phyloP scores from a whole-genome alignment of 2,888 invertebrate genomes.

The Sabellastarte sp. region DNA sequence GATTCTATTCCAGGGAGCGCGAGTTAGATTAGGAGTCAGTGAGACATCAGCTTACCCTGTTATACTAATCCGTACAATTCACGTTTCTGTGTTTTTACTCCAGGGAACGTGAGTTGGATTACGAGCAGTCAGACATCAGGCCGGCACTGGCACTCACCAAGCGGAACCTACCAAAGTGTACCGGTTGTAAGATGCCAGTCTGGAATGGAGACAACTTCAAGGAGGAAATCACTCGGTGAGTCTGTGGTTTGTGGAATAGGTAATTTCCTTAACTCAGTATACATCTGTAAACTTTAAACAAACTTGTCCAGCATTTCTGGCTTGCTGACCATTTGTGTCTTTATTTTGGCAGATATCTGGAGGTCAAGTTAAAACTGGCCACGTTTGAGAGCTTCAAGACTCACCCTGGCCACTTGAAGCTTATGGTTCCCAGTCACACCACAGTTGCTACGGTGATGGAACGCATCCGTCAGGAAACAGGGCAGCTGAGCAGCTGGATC shows the following conservation, averaged over 20 bases:
- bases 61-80: too few species aligned
- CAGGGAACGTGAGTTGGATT: conserved; percentile 38
- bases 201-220: conserved; percentile 29
- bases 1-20: conserved; percentile 29
- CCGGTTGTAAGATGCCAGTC: conserved; percentile 44
- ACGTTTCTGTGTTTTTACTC: neutral
- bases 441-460: conserved; percentile 44
- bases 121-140: conserved; percentile 35
- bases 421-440: conserved; percentile 46
- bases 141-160: conserved; percentile 36
- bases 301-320: too few species aligned
- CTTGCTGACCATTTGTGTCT: neutral
- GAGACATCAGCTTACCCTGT: too few species aligned
- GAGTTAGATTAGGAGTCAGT: conserved; percentile 35
- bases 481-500: conserved; percentile 44
- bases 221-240: neutral
- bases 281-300: too few species aligned
- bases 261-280: too few species aligned
- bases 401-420: conserved; percentile 46
- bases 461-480: conserved; percentile 41
- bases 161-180: conserved; percentile 38
- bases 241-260: too few species aligned
- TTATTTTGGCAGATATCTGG: conserved; percentile 36
- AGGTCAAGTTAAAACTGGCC: conserved; percentile 41
- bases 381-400: conserved; percentile 47